Percentiles rank a stretch among this genome's conserved stretches.
Conservation (phyloP, 2,888 invertebrate genomes). For the Hanleya hanleyi region DNA sequence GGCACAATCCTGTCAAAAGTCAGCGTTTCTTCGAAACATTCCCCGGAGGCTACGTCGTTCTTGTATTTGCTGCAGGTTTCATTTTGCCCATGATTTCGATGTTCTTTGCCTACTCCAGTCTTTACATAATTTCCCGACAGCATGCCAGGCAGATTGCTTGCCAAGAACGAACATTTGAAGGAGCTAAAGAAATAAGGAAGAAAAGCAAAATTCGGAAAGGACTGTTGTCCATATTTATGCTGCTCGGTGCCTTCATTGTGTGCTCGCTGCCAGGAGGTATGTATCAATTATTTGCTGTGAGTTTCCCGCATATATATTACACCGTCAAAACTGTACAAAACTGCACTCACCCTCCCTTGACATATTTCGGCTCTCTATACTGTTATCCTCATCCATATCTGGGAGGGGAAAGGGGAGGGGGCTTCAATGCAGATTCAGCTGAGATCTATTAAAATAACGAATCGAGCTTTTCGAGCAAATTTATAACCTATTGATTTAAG, state of each 20-base stretch:
- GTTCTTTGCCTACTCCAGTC: neutral
- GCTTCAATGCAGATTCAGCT: too few relatives aligned
- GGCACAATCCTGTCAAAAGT: neutral
- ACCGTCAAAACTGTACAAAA: too few relatives aligned
- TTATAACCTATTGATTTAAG: too few relatives aligned
- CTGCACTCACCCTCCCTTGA: too few relatives aligned
- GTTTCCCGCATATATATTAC: too few relatives aligned
- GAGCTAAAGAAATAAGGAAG: neutral
- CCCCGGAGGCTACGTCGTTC: neutral
- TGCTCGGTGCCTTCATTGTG: neutral
- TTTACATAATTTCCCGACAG: neutral
- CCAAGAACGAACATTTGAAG: neutral
- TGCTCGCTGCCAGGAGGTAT: neutral
- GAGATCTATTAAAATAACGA: too few relatives aligned
- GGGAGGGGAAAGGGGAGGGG: too few relatives aligned
- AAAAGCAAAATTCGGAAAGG: neutral
- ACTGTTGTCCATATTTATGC: neutral
- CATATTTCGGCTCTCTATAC: too few relatives aligned
- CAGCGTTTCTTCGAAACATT: neutral
- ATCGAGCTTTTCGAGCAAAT: too few relatives aligned
- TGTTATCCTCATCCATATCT: too few relatives aligned
- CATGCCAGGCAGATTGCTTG: neutral
- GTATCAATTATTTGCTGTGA: too few relatives aligned
- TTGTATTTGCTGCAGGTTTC: neutral
- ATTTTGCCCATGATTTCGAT: neutral